Evolutionary conservation across 2,888 invertebrate species (phyloP).

Genomic region (Scaptodrosophila latifasciaeformis): DNA sequence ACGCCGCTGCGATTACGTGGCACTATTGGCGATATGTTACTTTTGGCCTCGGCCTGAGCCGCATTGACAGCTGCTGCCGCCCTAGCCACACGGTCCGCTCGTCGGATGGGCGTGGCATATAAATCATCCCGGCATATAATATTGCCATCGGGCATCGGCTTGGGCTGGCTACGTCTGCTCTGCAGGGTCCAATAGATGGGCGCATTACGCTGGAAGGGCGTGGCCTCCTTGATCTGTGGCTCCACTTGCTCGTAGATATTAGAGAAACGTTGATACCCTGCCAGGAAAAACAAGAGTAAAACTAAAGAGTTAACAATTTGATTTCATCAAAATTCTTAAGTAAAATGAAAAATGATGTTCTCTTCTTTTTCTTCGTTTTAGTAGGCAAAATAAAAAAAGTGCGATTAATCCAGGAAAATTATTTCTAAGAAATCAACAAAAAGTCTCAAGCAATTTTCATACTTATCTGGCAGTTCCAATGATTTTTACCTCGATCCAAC

Average conservation of each 20-base stretch:
- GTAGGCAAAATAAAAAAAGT: slow-evolving; percentile 32
- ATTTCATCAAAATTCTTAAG: neutral
- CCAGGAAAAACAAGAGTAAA: slow-evolving; percentile 38
- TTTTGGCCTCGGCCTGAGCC: slow-evolving; percentile 22
- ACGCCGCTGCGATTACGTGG: slow-evolving; percentile 77
- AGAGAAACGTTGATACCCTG: slow-evolving; percentile 82
- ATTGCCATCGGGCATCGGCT: slow-evolving; percentile 40
- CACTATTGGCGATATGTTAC: slow-evolving; percentile 81
- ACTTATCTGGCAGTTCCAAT: slow-evolving; percentile 42
- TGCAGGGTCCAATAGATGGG: slow-evolving; percentile 80
- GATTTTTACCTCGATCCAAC: slow-evolving; percentile 17
- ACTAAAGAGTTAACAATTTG: slow-evolving; percentile 8
- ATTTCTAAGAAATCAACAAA: slow-evolving; percentile 3
- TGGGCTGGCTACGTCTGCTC: slow-evolving; percentile 67
- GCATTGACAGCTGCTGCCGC: slow-evolving; percentile 34
- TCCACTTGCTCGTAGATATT: slow-evolving; percentile 68
- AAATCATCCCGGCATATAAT: slow-evolving; percentile 71
- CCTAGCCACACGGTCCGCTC: slow-evolving; percentile 67
- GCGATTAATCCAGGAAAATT: slow-evolving; percentile 26
- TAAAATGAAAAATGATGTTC: too few species aligned
- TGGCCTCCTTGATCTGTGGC: slow-evolving; percentile 41
- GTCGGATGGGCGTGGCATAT: slow-evolving; percentile 73
- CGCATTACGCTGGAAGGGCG: slow-evolving; percentile 75
- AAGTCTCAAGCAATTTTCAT: slow-evolving; percentile 37
- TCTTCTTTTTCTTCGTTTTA: slow-evolving; percentile 24